Evolutionary conservation across 2,797 vertebrate species (phyloP), one percentile per base, ranked within the genome.

Genomic region (Rhincodon typus): DNA sequence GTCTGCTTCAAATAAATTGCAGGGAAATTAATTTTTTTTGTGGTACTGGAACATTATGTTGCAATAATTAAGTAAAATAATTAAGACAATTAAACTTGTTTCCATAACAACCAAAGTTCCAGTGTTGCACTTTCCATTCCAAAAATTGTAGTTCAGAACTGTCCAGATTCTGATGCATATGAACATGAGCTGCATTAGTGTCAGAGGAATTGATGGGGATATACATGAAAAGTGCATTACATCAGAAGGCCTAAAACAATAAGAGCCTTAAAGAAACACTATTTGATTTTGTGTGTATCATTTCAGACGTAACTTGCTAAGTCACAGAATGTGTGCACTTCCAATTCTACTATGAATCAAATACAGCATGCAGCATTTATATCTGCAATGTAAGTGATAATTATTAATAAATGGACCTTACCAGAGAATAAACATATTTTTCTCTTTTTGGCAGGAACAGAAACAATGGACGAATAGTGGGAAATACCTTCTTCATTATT

Each of bases 11-110:
- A 70, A 70, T 94, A 13, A 69, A 46, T 46, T 46, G 67, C 38
- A 70, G 66, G 38, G 91, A 94, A 70, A 94, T 69, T 94, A 67
- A 34, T 67, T 94, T 94, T 88, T 69, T 77, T 34, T 94, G 91
- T 70, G 57, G 66, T 19, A 70, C 7, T 67, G 38, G 69, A 70
- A 70, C 38, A 46, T 93, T 67, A 93, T 70, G 67, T 70, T 94
- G 66, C 62, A 94, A 94, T 46, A 70, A 69, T 94, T 94, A 67
- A 8, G 57, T 93, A 93, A 66, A 66, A 38, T 69, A 67, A 93
- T 67, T 66, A 69, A 90, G 67, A 70, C 91, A 70, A 94, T n/a
- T 94, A 27, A 70, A 94, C 46, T 70, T 42, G 67, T 46, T 70
- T 94, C 91, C 67, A 46, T 46, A 94, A 94, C 66, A 23, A 91